Evolutionary conservation across 2,888 invertebrate genomes (phyloP), one percentile per base, ranked within the genome.

Genomic region (Conops quadrifasciatus): DNA sequence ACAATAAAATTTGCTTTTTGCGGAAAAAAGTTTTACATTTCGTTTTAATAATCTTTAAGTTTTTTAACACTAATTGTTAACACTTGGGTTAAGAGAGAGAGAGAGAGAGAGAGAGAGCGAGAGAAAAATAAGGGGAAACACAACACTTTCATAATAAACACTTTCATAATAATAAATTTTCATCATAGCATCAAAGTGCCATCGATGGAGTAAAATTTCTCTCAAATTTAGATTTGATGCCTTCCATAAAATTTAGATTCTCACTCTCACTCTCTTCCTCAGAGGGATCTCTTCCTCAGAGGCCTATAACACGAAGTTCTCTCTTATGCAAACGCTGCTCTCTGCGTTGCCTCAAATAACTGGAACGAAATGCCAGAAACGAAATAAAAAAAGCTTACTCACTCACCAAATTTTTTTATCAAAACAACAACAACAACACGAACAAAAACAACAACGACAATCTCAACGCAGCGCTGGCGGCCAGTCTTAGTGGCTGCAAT

Each of bases 321-420:
- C 36, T 36, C 36, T 36, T 36, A 9, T 9, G 4, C 36, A 1
- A 16, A 21, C 21, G 2, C n/a, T 53, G 19, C 7, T 19, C 53
- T 53, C 21, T 66, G 16, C 15, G 7, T 43, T 26, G 43, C 45
- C 53, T 16, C 2, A 2, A 28, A 67, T 26, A 58, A 58, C 26
- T 67, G 45, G 67, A 58, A 47, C 67, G 67, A 67, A 56, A 59
- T 67, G 56, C 58, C 58, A 30, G 4, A 63, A 21, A 21, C 45
- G 19, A 24, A 63, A 43, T 16, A 21, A 15, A 58, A 58, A 24
- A 58, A 47, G 19, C 19, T 62, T 36, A 16, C 24, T 24, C 2
- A 1, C n/a, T 19, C 53, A 53, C 21, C 49, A 53, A 7, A 4
- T 36, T 36, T 36, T 36, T 36, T 9, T 7, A 36, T 36, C 36